Base-by-base conservation (phyloP, 2,113 vertebrate genomes). In the Antennarius striatus region DNA sequence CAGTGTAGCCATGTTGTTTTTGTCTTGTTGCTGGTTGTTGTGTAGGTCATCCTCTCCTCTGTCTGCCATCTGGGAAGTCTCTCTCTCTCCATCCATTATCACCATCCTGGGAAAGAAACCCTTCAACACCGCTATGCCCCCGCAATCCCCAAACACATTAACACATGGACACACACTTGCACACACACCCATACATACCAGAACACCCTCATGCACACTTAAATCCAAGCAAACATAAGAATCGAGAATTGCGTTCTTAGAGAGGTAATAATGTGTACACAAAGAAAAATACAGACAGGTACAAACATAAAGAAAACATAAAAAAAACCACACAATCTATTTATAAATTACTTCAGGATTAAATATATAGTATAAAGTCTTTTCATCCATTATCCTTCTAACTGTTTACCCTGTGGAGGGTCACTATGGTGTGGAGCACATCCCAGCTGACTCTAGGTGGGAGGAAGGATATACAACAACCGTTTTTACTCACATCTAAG, bases 11-110 rank as follows among this genome's bases (percentile, higher is more conserved):
- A 11, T 63, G 58, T 73, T 83, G 79, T 74, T 82, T 80, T 66
- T 73, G 58, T 72, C 57, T 63, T 81, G 77, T 77, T 88, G 70
- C 58, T 71, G 45, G 57, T 64, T 78, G 60, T 45, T 77, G 74
- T 81, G 72, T 70, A 85, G 84, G 86, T 88, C 74, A 49, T 66
- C 73, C 63, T 82, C 81, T 83, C 83, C 86, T 81, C 81, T 81
- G 74, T 78, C 78, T 70, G 79, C 78, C 88, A 88, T 85, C 79
- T 89, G 84, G 74, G 76, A 86, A 80, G 57, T 66, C 71, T 43
- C 42, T 43, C 42, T 53, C n/a, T 56, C 72, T 77, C 74, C 82
- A 86, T 90, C 83, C 69, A 88, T 90, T 90, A 88, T 57, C 61
- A n/a, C 73, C 63, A 49, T 79, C 77, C 56, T 61, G 71, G 82